Evolutionary conservation across 2,113 vertebrate species (phyloP).

Genomic region (Ceyx margarethae): DNA sequence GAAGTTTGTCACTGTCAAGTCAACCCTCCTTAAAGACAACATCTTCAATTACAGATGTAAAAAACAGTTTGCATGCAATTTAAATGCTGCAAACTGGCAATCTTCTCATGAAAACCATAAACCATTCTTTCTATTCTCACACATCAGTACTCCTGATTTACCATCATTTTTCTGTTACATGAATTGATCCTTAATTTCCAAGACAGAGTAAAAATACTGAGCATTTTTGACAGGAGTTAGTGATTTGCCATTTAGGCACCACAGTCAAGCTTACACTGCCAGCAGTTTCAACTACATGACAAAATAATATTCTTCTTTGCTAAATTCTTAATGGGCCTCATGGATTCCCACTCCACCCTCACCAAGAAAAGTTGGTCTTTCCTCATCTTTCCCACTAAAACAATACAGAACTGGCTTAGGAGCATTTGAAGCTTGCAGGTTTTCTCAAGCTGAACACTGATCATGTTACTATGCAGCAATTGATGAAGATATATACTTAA

Average conservation of each 20-base stretch:
- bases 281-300: constrained; percentile 17
- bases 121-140: constrained; percentile 59
- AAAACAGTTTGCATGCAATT: constrained; percentile 64
- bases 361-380: not conserved
- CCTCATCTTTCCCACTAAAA: not conserved
- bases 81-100: constrained; percentile 65
- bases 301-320: constrained; percentile 7
- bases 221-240: constrained; percentile 44
- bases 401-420: not conserved
- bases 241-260: constrained; percentile 41
- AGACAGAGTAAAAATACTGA: not conserved
- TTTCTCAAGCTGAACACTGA: fast-evolving
- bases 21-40: constrained; percentile 63
- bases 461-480: not conserved
- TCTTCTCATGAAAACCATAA: constrained; percentile 67
- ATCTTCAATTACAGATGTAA: constrained; percentile 71
- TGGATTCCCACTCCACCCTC: not conserved
- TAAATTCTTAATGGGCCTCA: not conserved
- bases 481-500: not conserved
- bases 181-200: constrained; percentile 61
- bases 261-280: not conserved
- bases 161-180: constrained; percentile 38
- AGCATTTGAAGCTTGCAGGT: not conserved
- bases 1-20: constrained; percentile 67
- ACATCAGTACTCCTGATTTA: constrained; percentile 41